These are phyloP conservation scores for Ceratitis capitata DNA, from an alignment of 1,140 invertebrate species.

Conservation along the genomic window DNA sequence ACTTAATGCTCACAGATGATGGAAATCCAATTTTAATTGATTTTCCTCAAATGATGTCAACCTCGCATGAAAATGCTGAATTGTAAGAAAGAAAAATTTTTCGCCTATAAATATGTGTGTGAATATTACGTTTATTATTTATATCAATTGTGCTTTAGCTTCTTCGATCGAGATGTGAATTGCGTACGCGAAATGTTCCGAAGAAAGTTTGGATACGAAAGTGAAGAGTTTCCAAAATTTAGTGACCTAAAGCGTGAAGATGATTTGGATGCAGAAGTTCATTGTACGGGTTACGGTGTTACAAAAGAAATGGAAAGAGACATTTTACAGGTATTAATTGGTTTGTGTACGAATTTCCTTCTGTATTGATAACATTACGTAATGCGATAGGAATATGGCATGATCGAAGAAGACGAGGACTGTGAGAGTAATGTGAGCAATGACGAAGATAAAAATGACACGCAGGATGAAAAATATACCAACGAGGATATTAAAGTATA, in stretches of 20 bases:
- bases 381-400: slow-evolving; percentile 58
- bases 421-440: slow-evolving; percentile 43
- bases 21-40: slow-evolving; percentile 92
- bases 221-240: slow-evolving; percentile 87
- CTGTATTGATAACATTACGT: no score
- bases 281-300: slow-evolving; percentile 91
- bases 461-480: slow-evolving; percentile 55
- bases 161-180: slow-evolving; percentile 95
- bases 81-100: slow-evolving; percentile 70
- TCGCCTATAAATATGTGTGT: neutral
- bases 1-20: slow-evolving; percentile 88
- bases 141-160: slow-evolving; percentile 67
- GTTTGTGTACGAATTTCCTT: no score
- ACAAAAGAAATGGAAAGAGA: slow-evolving; percentile 86
- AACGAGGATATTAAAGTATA: slow-evolving; percentile 68
- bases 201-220: slow-evolving; percentile 91
- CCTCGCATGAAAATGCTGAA: slow-evolving; percentile 90
- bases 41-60: slow-evolving; percentile 99
- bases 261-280: slow-evolving; percentile 87
- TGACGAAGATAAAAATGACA: slow-evolving; percentile 41
- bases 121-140: neutral
- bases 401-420: slow-evolving; percentile 57
- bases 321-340: slow-evolving; percentile 66
- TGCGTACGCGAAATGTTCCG: slow-evolving; percentile 94
- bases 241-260: slow-evolving; percentile 85